Evolutionary conservation across 2,888 invertebrate genomes (phyloP), one percentile per base, ranked within the genome.

Genomic region (Aromia moschata): DNA sequence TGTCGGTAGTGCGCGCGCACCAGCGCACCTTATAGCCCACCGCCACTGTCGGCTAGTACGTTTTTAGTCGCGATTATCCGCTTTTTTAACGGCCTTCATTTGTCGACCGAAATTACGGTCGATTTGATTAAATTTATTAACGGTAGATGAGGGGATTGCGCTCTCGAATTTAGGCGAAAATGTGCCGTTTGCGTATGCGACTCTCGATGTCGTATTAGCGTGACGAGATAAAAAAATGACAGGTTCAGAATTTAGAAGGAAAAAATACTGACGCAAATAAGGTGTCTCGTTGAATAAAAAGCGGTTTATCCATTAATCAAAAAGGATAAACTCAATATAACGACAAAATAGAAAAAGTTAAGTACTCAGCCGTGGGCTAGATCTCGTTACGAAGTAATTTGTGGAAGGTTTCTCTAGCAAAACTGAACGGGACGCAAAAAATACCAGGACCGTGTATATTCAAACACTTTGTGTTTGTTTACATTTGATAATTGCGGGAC

Each of bases 21-120:
- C n/a, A n/a, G n/a, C n/a, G n/a, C n/a, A n/a, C n/a, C n/a, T n/a
- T n/a, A n/a, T n/a, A n/a, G n/a, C n/a, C n/a, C n/a, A n/a, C n/a
- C n/a, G n/a, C n/a, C n/a, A n/a, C n/a, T n/a, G n/a, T n/a, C n/a
- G n/a, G n/a, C n/a, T n/a, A n/a, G n/a, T n/a, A 52, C 31, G 45
- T 56, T 63, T 61, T 53, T 56, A 57, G 56, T 59, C 54, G 65
- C 38, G 63, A 61, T 65, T 63, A 62, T 65, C 66, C 64, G 67
- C 52, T 67, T 63, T 62, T 64, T 64, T 44, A 67, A 64, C 67
- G 57, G 64, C 62, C 49, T 67, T 60, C 67, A 67, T 67, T 64
- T 64, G 67, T 62, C 64, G 60, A 60, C 56, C 55, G 56, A 62
- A 64, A 65, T 65, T 60, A 65, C 64, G 45, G 56, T 54, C 59